These are phyloP conservation scores for Hirudinaria manillensis DNA, from an alignment of 2,888 invertebrate genomes.

Conservation along the genomic window DNA sequence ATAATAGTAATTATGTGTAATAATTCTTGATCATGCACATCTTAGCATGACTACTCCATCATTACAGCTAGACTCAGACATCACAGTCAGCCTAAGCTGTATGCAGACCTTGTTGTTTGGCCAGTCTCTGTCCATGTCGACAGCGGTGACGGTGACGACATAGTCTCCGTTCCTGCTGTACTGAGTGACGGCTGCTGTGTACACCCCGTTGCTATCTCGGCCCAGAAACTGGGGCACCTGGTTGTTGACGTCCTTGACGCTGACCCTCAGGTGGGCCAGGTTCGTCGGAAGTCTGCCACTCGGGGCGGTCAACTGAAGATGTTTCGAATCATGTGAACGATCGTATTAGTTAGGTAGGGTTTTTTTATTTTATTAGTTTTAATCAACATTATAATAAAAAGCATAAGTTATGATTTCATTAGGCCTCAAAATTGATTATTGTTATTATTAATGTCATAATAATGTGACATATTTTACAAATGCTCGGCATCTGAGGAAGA, in stretches of 20 bases:
- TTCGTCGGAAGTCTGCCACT: neutral
- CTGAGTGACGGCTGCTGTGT: constrained; percentile 62
- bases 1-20: too few species aligned
- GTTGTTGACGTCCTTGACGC: constrained; percentile 83
- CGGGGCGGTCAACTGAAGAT: neutral
- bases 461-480: constrained; percentile 19
- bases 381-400: too few species aligned
- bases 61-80: too few species aligned
- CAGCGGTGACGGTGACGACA: constrained; percentile 86
- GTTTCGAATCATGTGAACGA: neutral
- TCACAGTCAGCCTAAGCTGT: too few species aligned
- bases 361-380: constrained; percentile 2
- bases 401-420: too few species aligned
- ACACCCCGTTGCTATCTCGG: constrained; percentile 36
- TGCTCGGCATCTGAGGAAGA: constrained; percentile 27
- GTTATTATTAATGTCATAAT: too few species aligned
- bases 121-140: constrained; percentile 73
- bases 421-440: too few species aligned
- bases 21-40: too few species aligned
- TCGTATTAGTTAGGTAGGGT: neutral
- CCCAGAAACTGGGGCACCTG: constrained; percentile 77
- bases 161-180: constrained; percentile 83
- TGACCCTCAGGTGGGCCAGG: constrained; percentile 33
- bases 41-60: too few species aligned
- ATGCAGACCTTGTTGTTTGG: constrained; percentile 31